A percentile compares a stretch with the other conserved stretches of the same genome.
phyloP scores from a whole-genome alignment of 1,140 invertebrate genomes.

The Atopsyche davidsoni region DNA sequence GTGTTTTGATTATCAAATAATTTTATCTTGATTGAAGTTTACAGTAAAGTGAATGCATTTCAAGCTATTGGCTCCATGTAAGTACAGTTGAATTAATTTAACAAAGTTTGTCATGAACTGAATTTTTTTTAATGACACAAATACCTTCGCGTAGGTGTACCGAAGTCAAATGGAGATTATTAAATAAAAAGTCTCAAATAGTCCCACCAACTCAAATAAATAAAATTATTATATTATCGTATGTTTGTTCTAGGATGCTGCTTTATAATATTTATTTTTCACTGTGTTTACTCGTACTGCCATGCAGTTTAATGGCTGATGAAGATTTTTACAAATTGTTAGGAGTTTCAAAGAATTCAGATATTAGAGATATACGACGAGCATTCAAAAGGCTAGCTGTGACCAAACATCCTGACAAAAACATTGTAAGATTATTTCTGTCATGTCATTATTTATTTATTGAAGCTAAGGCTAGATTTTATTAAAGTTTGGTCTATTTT shows the following conservation, averaged over 20 bases:
- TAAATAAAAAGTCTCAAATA: too few relatives aligned
- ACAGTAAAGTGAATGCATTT: too few relatives aligned
- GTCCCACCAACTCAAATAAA: background rate
- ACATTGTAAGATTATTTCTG: constrained; percentile 43
- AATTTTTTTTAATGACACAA: too few relatives aligned
- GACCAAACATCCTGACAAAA: constrained; percentile 66
- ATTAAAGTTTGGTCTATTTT: constrained; percentile 22
- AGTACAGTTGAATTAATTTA: too few relatives aligned
- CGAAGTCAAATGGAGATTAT: too few relatives aligned
- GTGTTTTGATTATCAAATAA: too few relatives aligned
- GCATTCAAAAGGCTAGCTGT: constrained; percentile 67
- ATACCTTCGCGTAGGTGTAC: too few relatives aligned
- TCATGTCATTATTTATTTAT: constrained; percentile 18
- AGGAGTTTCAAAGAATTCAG: constrained; percentile 53
- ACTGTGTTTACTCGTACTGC: constrained; percentile 2
- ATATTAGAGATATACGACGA: constrained; percentile 57
- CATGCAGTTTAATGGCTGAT: constrained; percentile 23
- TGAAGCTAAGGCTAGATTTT: constrained; percentile 14
- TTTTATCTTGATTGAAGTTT: too few relatives aligned
- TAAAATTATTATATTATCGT: background rate
- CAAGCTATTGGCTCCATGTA: too few relatives aligned
- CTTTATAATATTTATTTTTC: background rate
- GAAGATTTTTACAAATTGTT: constrained; percentile 56
- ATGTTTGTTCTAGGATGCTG: background rate
- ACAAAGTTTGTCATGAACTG: too few relatives aligned